Evolutionary conservation across 2,113 vertebrate species (phyloP), one percentile per base, ranked within the genome.

Genomic region (Crotalus tigris): DNA sequence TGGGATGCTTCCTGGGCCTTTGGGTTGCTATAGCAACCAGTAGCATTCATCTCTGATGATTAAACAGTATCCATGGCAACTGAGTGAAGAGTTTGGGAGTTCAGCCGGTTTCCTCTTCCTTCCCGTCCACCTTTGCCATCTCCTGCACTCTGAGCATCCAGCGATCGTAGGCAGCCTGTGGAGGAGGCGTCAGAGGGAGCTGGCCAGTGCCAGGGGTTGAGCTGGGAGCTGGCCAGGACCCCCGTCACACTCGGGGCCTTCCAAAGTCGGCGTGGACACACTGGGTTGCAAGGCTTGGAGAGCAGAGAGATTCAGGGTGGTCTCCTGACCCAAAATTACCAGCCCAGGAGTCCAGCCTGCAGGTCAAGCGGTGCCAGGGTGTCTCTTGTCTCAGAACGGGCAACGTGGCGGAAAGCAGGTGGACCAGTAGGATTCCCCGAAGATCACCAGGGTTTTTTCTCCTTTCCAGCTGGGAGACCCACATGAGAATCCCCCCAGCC

Each of bases 61-160:
- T 90, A 87, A 86, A 53, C 26, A 1, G 92, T 93, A 90, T 86
- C 92, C 92, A 93, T 93, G 92, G 88, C 81, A 93, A 93, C 92
- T 1, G 1, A 87, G 75, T 2, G 81, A 93, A 90, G 21, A 19
- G 29, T 95, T 90, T 61, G 90, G 88, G 85, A 86, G 55, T 54
- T 86, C 53, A 44, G 54, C 92, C 19, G 39, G 54, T 61, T 85
- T 92, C 95, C 96, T 92, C 93, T 91, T 29, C 12, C 49, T 75
- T 55, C 64, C 44, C 2, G 17, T 21, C 21, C 44, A 5, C 44
- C 89, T 13, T 39, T 9, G 13, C 23, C 44, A 29, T 19, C 26
- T 1, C 11, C 53, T 97, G 95, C 92, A 88, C 88, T 87, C 95
- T 5, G 61, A 29, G 10, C 95, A 94, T 88, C 64, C 55, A 86